A percentile compares a stretch with the other conserved stretches of the same genome.
Evolutionary conservation across 2,888 invertebrate species (phyloP).

Genomic region (Synergus umbraculus): DNA sequence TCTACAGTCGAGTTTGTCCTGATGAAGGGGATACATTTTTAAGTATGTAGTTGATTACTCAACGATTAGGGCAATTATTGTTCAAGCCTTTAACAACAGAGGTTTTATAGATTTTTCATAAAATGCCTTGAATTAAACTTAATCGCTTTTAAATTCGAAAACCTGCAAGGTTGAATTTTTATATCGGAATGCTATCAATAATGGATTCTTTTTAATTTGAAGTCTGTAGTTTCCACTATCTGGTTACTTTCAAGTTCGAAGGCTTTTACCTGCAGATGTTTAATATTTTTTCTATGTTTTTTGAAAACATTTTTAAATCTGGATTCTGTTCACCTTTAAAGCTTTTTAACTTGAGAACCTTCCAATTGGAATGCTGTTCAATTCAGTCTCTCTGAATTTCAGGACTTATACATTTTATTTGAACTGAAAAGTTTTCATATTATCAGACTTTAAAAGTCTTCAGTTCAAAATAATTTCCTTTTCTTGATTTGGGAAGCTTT

Average conservation of each 20-base stretch:
- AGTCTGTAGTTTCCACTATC: neutral
- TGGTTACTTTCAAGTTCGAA: neutral
- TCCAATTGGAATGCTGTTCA: neutral
- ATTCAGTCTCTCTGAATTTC: no score
- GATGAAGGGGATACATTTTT: neutral
- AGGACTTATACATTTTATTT: no score
- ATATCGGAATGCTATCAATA: neutral
- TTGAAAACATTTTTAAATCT: neutral
- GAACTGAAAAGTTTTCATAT: no score
- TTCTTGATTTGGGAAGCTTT: no score
- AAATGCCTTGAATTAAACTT: neutral
- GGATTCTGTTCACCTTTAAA: neutral
- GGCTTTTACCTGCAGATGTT: no score
- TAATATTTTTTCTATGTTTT: neutral
- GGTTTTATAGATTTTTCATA: neutral
- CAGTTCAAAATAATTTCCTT: no score
- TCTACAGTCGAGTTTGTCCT: neutral
- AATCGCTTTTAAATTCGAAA: neutral
- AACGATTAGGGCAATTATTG: neutral
- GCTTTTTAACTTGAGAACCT: neutral
- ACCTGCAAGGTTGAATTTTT: neutral
- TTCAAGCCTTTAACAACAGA: neutral
- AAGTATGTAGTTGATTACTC: neutral
- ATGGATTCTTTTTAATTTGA: neutral
- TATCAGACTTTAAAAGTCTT: no score